These are phyloP conservation scores for Solea solea DNA, from an alignment of 2,113 vertebrate genomes.

Conservation along the genomic window DNA sequence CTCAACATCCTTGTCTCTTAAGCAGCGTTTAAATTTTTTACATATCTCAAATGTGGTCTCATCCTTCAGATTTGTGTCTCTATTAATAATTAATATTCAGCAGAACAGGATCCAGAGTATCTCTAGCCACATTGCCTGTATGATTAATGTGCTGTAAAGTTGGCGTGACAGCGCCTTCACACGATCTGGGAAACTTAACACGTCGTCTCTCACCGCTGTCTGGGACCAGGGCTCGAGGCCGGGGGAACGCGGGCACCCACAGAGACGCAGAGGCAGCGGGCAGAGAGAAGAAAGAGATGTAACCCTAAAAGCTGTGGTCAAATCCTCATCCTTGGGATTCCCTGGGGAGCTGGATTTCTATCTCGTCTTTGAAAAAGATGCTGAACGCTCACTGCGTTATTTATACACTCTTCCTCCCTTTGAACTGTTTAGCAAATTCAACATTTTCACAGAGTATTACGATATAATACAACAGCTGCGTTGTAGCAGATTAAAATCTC, in stretches of 20 bases:
- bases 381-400: neutral
- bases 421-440: neutral
- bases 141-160: conserved; percentile 75
- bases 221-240: conserved; percentile 40
- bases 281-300: conserved; percentile 14
- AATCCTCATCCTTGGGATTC: neutral
- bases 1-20: conserved; percentile 29
- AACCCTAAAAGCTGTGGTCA: conserved; percentile 33
- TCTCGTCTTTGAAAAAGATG: neutral
- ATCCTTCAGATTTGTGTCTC: conserved; percentile 58
- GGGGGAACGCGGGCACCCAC: conserved; percentile 13
- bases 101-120: conserved; percentile 59
- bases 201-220: conserved; percentile 46
- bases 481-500: neutral
- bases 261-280: conserved; percentile 5
- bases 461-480: neutral
- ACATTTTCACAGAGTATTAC: neutral
- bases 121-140: conserved; percentile 48
- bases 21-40: conserved; percentile 58
- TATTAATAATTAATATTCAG: conserved; percentile 65
- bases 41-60: conserved; percentile 34
- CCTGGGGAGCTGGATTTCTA: conserved; percentile 3
- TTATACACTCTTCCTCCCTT: neutral
- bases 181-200: conserved; percentile 60
- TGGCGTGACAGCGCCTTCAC: conserved; percentile 66